Conservation (phyloP, 2,797 vertebrate genomes). For the Coregonus sp. region DNA sequence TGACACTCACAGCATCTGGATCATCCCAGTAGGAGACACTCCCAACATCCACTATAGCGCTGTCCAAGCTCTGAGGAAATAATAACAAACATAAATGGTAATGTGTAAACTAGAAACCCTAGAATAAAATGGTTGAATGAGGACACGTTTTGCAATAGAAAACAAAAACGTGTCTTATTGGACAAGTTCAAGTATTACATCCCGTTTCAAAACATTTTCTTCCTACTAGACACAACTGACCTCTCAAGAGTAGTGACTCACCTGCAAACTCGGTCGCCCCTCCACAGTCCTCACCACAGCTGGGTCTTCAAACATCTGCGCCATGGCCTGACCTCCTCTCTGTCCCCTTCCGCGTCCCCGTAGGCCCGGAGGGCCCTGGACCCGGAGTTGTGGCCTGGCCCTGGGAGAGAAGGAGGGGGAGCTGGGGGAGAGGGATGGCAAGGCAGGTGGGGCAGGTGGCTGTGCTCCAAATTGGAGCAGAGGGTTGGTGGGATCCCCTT, state of each 20-base stretch:
- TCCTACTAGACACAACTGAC: not conserved
- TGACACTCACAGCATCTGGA: constrained; percentile 69
- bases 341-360: constrained; percentile 36
- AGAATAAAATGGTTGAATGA: not conserved
- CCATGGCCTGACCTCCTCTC: constrained; percentile 45
- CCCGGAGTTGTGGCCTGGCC: constrained; percentile 30
- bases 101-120: not conserved
- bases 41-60: constrained; percentile 83
- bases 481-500: constrained; percentile 37
- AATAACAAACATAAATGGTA: not conserved
- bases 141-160: not conserved
- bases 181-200: not conserved
- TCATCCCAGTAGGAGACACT: constrained; percentile 65
- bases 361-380: constrained; percentile 28
- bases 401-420: constrained; percentile 37
- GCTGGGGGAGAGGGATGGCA: constrained; percentile 39
- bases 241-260: constrained; percentile 43
- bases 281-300: constrained; percentile 84
- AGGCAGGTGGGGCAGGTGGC: constrained; percentile 7
- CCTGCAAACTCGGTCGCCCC: constrained; percentile 80
- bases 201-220: not conserved
- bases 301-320: constrained; percentile 82
- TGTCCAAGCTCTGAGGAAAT: constrained; percentile 81
- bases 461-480: constrained; percentile 58
- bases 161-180: not conserved